Percentiles rank a stretch among this genome's conserved stretches.
Conservation (phyloP, 2,797 vertebrate genomes). For the Cichlasoma orientale region DNA sequence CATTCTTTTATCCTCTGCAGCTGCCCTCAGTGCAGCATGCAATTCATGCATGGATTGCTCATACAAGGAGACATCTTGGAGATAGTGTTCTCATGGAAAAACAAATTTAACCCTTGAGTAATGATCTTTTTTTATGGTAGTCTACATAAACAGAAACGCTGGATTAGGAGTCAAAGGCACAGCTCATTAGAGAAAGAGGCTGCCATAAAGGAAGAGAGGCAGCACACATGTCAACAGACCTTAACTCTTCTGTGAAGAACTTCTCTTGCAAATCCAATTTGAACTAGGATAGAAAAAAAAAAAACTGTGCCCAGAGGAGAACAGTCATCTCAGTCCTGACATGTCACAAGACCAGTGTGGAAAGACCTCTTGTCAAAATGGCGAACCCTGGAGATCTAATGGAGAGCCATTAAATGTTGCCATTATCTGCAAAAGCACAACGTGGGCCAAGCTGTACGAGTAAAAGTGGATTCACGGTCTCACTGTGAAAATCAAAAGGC, state of each 20-base stretch:
- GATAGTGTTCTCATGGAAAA: slow-evolving; percentile 27
- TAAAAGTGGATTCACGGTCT: background rate
- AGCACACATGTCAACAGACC: slow-evolving; percentile 35
- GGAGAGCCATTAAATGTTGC: slow-evolving; percentile 21
- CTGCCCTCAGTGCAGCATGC: slow-evolving; percentile 46
- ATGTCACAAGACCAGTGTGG: slow-evolving; percentile 68
- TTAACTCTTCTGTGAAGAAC: slow-evolving; percentile 35
- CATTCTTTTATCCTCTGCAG: slow-evolving; percentile 54
- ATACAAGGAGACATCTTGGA: slow-evolving; percentile 19
- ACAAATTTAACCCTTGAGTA: slow-evolving; percentile 8
- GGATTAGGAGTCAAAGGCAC: slow-evolving; percentile 14
- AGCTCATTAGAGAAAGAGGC: slow-evolving; percentile 24
- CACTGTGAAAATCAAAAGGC: background rate
- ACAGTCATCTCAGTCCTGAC: slow-evolving; percentile 33
- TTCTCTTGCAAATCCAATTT: slow-evolving; percentile 29
- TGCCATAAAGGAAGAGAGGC: slow-evolving; percentile 16
- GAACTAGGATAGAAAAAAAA: background rate
- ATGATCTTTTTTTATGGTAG: background rate
- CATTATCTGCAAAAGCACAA: slow-evolving; percentile 22
- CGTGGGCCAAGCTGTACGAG: background rate
- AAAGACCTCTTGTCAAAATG: slow-evolving; percentile 59
- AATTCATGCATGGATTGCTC: slow-evolving; percentile 26
- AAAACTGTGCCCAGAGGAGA: slow-evolving; percentile 29
- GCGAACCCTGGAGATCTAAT: slow-evolving; percentile 43
- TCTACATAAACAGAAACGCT: slow-evolving; percentile 4